phyloP scores from a whole-genome alignment of 2,888 invertebrate species.

The Tetragonisca angustula region DNA sequence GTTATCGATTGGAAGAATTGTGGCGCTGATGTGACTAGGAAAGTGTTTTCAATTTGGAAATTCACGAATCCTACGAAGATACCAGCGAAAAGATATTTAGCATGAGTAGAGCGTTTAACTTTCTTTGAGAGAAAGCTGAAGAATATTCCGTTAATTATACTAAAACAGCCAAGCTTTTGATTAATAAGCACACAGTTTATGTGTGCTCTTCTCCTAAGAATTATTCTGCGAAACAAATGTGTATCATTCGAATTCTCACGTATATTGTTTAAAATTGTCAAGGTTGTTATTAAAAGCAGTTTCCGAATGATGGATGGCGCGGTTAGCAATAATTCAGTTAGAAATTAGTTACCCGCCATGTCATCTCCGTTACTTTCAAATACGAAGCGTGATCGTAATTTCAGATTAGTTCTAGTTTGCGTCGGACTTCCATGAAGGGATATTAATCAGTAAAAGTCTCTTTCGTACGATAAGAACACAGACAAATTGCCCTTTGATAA shows the following conservation, averaged over 20 bases:
- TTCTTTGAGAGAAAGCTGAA: constrained; percentile 76
- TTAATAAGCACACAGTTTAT: constrained; percentile 68
- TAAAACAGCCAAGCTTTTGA: constrained; percentile 79
- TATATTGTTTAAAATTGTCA: constrained; percentile 27
- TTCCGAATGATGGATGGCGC: constrained; percentile 54
- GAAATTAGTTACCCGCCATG: constrained; percentile 21
- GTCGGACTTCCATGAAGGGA: constrained; percentile 4
- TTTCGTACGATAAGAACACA: constrained; percentile 26
- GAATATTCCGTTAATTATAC: constrained; percentile 81
- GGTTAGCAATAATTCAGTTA: constrained; percentile 62
- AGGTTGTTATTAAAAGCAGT: constrained; percentile 42
- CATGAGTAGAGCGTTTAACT: constrained; percentile 56
- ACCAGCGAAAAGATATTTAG: not conserved
- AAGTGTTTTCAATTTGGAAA: not conserved
- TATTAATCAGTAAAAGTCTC: constrained; percentile 25
- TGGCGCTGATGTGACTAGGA: no score
- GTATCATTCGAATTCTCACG: constrained; percentile 30
- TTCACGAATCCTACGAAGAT: not conserved
- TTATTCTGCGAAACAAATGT: constrained; percentile 72
- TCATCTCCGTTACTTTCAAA: constrained; percentile 33
- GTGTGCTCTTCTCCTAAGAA: constrained; percentile 73
- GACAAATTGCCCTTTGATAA: constrained; percentile 40
- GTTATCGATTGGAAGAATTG: no score
- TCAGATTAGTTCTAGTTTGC: constrained; percentile 25
- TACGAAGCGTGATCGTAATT: constrained; percentile 41